Evolutionary conservation across 2,888 invertebrate species (phyloP).

Genomic region (Blastobasis lacticolella): DNA sequence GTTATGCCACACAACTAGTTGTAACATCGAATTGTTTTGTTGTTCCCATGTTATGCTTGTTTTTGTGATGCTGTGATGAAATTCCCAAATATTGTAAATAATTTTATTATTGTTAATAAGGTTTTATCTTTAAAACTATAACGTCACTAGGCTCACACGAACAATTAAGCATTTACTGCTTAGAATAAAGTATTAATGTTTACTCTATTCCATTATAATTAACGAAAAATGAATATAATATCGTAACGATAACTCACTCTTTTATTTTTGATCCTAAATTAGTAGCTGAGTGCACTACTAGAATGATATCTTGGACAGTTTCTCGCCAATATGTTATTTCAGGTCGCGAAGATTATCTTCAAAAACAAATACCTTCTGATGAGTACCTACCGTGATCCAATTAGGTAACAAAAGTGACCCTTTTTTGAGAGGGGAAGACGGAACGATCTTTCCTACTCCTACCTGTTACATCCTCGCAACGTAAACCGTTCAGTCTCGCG

Average conservation of each 20-base stretch:
- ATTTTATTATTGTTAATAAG: conserved; percentile 64
- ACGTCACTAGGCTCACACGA: conserved; percentile 67
- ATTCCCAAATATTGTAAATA: conserved; percentile 73
- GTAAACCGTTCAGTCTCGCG: too few species aligned
- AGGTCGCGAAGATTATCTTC: too few species aligned
- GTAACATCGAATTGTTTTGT: conserved; percentile 56
- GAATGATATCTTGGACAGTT: too few species aligned
- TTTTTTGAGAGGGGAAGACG: too few species aligned
- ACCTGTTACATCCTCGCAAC: too few species aligned
- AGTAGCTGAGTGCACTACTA: background rate
- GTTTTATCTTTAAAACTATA: conserved; percentile 41
- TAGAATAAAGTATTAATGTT: conserved; percentile 52
- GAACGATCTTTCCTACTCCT: too few species aligned
- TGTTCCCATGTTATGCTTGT: conserved; percentile 67
- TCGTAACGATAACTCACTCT: conserved; percentile 32
- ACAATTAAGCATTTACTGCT: conserved; percentile 62
- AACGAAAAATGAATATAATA: conserved; percentile 68
- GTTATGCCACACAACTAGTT: conserved; percentile 36
- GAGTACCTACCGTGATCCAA: too few species aligned
- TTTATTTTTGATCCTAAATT: conserved; percentile 25
- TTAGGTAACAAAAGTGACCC: too few species aligned
- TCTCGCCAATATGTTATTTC: too few species aligned
- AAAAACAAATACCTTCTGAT: too few species aligned
- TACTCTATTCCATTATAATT: conserved; percentile 70
- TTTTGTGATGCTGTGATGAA: conserved; percentile 74